phyloP scores from a whole-genome alignment of 1,140 invertebrate genomes.

The Macrosteles quadrilineatus region DNA sequence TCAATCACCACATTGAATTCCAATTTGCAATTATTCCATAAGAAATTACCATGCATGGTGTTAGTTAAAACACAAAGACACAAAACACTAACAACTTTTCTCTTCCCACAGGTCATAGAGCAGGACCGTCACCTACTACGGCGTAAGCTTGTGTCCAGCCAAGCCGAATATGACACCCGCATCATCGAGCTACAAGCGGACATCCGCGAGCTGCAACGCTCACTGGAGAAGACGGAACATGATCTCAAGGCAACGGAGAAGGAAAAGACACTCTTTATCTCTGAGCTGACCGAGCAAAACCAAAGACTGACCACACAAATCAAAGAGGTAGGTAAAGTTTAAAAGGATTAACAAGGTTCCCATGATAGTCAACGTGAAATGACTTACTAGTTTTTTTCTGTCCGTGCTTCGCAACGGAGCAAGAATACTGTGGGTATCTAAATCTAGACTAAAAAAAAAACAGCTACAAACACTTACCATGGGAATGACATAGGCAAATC shows the following conservation, averaged over 20 bases:
- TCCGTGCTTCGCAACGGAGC: no score
- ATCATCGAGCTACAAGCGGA: constrained; percentile 86
- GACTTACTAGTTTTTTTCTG: no score
- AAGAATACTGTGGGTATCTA: no score
- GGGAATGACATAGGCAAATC: no score
- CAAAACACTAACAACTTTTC: not conserved
- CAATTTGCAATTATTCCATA: no score
- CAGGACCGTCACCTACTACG: constrained; percentile 89
- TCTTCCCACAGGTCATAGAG: constrained; percentile 76
- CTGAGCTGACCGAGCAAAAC: constrained; percentile 89
- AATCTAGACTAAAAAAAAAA: no score
- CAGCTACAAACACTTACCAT: no score
- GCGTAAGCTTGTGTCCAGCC: constrained; percentile 77
- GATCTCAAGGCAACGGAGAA: constrained; percentile 71
- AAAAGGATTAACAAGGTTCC: no score
- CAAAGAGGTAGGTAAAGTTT: constrained; percentile 75
- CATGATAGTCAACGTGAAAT: no score
- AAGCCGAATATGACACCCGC: constrained; percentile 87
- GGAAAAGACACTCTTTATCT: constrained; percentile 75
- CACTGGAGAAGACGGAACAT: constrained; percentile 61
- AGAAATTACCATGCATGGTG: no score
- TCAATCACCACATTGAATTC: no score
- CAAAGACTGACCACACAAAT: constrained; percentile 83
- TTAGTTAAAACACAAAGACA: no score
- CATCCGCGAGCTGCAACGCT: constrained; percentile 67